phyloP scores from a whole-genome alignment of 1,140 invertebrate species.

The Zaprionus taronus region DNA sequence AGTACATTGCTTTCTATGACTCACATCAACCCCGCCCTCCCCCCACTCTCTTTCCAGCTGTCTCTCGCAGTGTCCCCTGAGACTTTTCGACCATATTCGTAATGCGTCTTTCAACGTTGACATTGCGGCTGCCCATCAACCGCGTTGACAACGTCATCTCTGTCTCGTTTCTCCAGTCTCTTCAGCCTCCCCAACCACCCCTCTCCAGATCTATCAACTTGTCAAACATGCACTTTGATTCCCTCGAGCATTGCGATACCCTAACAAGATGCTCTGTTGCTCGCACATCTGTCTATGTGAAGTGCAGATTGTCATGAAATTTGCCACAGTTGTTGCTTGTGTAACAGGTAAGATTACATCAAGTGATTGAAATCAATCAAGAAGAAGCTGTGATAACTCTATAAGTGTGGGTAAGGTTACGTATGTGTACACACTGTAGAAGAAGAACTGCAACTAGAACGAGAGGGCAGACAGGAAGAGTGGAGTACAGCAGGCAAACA shows the following conservation, averaged over 20 bases:
- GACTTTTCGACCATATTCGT: conserved; percentile 61
- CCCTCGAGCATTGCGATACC: conserved; percentile 15
- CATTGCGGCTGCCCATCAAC: conserved; percentile 18
- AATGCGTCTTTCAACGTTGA: conserved; percentile 70
- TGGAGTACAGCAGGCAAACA: too few relatives aligned
- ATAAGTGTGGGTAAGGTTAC: background rate
- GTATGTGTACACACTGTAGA: too few relatives aligned
- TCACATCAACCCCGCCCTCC: background rate
- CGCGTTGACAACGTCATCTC: background rate
- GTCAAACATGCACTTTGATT: conserved; percentile 47
- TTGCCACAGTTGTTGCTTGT: background rate
- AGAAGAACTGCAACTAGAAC: too few relatives aligned
- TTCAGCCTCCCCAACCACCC: too few relatives aligned
- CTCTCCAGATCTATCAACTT: conserved; percentile 18
- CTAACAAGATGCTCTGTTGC: background rate
- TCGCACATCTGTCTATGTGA: background rate
- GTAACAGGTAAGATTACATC: background rate
- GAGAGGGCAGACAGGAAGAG: too few relatives aligned
- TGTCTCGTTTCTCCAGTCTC: conserved; percentile 51
- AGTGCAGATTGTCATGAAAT: background rate
- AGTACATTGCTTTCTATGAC: background rate
- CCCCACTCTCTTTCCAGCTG: background rate
- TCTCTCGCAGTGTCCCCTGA: conserved; percentile 49
- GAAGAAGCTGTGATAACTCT: background rate
- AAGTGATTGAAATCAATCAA: background rate